Evolutionary conservation across 2,888 invertebrate genomes (phyloP), one percentile per base, ranked within the genome.

Genomic region (Carcina quercana): DNA sequence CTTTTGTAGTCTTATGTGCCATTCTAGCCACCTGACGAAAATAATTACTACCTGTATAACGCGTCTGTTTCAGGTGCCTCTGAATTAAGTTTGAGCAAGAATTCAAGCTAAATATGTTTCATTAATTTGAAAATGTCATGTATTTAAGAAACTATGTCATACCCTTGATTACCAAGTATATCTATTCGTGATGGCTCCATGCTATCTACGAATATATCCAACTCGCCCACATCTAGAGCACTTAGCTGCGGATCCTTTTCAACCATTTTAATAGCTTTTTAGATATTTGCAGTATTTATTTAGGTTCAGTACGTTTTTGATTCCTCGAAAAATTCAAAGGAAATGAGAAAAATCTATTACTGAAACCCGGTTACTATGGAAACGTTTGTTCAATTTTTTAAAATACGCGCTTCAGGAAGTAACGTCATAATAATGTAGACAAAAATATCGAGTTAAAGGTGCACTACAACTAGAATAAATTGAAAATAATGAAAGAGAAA

Each of bases 1-100:
- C 65, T 95, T 93, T 56, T 95, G 92, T 5, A 96, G 64, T 50
- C 91, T 86, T 59, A 94, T 90, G 59, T 96, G 96, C 74, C 88
- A 89, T 48, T 93, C 91, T 27, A 93, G 74, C 94, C 94, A 95
- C 31, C 91, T 93, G 43, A 41, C 47, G 24, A 6, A 22, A 11
- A 24, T 8, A 12, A 4, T n/a, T 1, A 20, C 8, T 20, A n/a
- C n/a, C n/a, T n/a, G n/a, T n/a, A n/a, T n/a, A n/a, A n/a, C n/a
- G n/a, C n/a, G n/a, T n/a, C n/a, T n/a, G n/a, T n/a, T n/a, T n/a
- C n/a, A n/a, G n/a, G 7, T 20, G 20, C 1, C 4, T n/a, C 3
- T 20, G 10, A 20, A 20, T n/a, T 3, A 3, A 1, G 10, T 8
- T 20, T 20, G 8, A n/a, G n/a, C 8, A 3, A n/a, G 1, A 20